phyloP scores from a whole-genome alignment of 2,113 vertebrate species.

The Melanerpes formicivorus region DNA sequence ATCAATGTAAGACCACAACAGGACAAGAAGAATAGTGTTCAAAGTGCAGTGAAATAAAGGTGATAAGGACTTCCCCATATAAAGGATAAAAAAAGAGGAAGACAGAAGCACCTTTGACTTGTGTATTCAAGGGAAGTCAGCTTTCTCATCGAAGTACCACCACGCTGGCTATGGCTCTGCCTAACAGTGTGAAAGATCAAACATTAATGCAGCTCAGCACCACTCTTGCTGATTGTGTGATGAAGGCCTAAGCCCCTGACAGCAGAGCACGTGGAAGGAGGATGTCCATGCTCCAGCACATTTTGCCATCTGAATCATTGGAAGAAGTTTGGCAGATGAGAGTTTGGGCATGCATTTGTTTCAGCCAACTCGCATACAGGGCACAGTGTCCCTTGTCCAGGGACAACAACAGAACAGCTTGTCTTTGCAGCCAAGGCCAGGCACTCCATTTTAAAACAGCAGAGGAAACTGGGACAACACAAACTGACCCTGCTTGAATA shows the following conservation, averaged over 20 bases:
- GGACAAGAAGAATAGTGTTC: neutral
- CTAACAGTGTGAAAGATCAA: neutral
- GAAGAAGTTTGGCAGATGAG: neutral
- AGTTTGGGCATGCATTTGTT: neutral
- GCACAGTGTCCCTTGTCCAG: neutral
- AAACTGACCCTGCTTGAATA: neutral
- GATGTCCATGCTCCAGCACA: rapidly evolving
- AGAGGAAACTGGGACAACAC: neutral
- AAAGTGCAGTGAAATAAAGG: neutral
- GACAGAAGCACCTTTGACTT: neutral
- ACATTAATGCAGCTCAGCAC: neutral
- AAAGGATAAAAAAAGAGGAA: neutral
- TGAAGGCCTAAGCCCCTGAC: neutral
- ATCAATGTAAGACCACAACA: neutral
- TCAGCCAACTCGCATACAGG: neutral
- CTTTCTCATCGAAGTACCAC: neutral
- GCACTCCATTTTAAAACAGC: neutral
- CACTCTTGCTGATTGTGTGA: neutral
- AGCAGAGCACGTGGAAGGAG: neutral
- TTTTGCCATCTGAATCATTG: neutral
- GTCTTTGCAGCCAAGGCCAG: neutral
- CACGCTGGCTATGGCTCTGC: neutral
- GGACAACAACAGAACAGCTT: neutral
- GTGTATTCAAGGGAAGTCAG: neutral
- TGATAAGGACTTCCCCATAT: neutral